Conservation (phyloP, 2,888 invertebrate species). For the Crematogaster levior region DNA sequence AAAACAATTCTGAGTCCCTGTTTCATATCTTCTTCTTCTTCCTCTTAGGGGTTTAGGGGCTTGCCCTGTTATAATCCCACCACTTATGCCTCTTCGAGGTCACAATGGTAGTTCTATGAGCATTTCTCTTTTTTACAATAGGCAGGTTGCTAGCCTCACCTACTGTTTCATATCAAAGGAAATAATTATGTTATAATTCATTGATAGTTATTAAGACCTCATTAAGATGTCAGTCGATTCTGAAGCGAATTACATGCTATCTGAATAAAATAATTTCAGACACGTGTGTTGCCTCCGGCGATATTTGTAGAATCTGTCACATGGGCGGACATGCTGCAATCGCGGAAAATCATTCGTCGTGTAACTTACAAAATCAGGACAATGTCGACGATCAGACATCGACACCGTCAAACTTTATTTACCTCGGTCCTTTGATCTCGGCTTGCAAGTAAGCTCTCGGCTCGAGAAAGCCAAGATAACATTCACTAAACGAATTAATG, state of each 20-base stretch:
- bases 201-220: not conserved
- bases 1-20: not conserved
- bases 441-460: conserved; percentile 81
- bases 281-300: conserved; percentile 59
- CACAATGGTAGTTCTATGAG: too few relatives aligned
- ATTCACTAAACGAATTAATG: not conserved
- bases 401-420: conserved; percentile 75
- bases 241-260: not conserved
- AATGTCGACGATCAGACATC: conserved; percentile 73
- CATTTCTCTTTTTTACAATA: too few relatives aligned
- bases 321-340: conserved; percentile 80
- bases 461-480: not conserved
- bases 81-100: too few relatives aligned
- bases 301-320: conserved; percentile 84
- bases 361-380: conserved; percentile 67
- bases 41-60: too few relatives aligned
- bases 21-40: too few relatives aligned
- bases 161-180: not conserved
- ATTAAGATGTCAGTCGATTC: not conserved
- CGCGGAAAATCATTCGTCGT: conserved; percentile 56
- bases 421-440: conserved; percentile 81
- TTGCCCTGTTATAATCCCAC: too few relatives aligned
- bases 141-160: too few relatives aligned
- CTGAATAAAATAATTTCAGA: conserved; percentile 33
- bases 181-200: not conserved